Percentiles rank a stretch among this genome's conserved stretches.
Evolutionary conservation across 2,888 invertebrate species (phyloP).

Genomic region (Lycocerus yunnanus): DNA sequence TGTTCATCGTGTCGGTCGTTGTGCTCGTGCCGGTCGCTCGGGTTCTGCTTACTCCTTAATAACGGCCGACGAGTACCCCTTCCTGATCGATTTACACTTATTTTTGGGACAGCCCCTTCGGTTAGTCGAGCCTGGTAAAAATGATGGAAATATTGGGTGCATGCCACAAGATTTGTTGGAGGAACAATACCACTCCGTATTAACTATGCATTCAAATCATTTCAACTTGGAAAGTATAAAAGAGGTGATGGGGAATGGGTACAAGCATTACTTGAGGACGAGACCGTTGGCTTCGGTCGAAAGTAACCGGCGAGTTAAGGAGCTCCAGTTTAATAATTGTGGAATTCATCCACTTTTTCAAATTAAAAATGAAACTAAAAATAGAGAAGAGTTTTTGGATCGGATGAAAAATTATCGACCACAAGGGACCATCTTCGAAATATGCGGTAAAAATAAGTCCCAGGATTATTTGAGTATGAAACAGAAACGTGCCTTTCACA

Average conservation of each 20-base stretch:
- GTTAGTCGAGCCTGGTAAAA: constrained; percentile 55
- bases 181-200: constrained; percentile 77
- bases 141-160: constrained; percentile 73
- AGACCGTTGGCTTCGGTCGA: constrained; percentile 88
- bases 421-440: constrained; percentile 88
- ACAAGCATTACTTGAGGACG: constrained; percentile 87
- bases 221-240: constrained; percentile 71
- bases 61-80: constrained; percentile 88
- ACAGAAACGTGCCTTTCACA: constrained; percentile 76
- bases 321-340: constrained; percentile 60
- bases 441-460: constrained; percentile 80
- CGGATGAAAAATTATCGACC: constrained; percentile 78
- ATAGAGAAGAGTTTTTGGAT: constrained; percentile 59
- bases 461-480: constrained; percentile 85
- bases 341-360: constrained; percentile 69
- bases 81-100: constrained; percentile 91
- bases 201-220: constrained; percentile 72
- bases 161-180: constrained; percentile 84
- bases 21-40: constrained; percentile 91
- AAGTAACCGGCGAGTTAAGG: constrained; percentile 85
- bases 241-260: constrained; percentile 84
- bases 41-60: constrained; percentile 93
- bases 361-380: constrained; percentile 43
- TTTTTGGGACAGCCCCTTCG: constrained; percentile 83
- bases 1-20: constrained; percentile 96